Conservation (phyloP, 1,140 invertebrate genomes). For the Tetragonula clypearis region DNA sequence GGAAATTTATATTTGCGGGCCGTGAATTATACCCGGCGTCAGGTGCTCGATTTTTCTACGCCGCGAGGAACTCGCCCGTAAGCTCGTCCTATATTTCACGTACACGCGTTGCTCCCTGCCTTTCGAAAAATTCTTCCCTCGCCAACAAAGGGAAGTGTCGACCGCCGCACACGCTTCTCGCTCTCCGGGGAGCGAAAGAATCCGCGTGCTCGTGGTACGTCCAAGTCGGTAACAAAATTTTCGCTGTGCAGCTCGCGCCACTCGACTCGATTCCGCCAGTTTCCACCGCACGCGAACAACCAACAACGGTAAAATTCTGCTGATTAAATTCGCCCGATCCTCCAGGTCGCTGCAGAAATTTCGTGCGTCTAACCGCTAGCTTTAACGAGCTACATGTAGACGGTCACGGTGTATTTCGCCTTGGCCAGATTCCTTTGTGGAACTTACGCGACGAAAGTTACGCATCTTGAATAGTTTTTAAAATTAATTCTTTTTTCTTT, state of each 20-base stretch:
- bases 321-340: constrained; percentile 15
- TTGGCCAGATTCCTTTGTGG: not conserved
- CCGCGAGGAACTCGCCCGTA: not conserved
- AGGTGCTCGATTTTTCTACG: constrained; percentile 47
- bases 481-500: too few relatives aligned
- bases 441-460: not conserved
- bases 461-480: not conserved
- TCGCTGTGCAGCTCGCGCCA: not conserved
- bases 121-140: constrained; percentile 3
- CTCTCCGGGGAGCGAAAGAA: not conserved
- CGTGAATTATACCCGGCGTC: constrained; percentile 49
- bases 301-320: not conserved
- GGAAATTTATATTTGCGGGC: constrained; percentile 48
- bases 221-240: not conserved
- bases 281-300: not conserved
- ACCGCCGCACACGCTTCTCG: not conserved
- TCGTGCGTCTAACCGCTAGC: not conserved
- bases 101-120: constrained; percentile 8
- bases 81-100: constrained; percentile 31
- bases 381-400: not conserved
- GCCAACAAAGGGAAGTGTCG: not conserved
- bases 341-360: not conserved
- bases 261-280: not conserved
- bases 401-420: not conserved
- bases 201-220: too few relatives aligned